These are phyloP conservation scores for Pteronotus mesoamericanus DNA, from an alignment of 2,797 vertebrate genomes.

Conservation along the genomic window DNA sequence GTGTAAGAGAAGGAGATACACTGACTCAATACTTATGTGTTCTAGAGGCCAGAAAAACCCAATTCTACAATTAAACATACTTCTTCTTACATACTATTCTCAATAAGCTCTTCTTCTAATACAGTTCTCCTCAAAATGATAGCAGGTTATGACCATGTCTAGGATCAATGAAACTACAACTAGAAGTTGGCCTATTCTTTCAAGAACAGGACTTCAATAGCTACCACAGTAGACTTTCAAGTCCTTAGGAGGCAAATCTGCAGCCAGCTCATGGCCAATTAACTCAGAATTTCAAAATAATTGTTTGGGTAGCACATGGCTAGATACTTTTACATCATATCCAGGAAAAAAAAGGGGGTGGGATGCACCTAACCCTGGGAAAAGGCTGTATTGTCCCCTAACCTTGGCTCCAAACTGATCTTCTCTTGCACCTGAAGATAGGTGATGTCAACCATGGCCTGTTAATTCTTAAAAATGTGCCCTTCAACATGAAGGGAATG, in stretches of 20 bases:
- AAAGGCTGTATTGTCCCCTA: neutral
- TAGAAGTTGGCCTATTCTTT: neutral
- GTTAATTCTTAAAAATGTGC: neutral
- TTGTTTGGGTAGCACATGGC: neutral
- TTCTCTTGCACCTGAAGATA: neutral
- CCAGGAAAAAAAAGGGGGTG: rapidly evolving
- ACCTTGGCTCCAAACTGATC: neutral
- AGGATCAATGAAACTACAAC: neutral
- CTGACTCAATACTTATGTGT: neutral
- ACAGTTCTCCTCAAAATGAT: neutral
- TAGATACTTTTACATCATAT: neutral
- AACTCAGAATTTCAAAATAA: neutral
- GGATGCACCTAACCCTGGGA: neutral
- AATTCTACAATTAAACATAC: neutral
- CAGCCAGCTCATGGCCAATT: neutral
- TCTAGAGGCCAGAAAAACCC: neutral
- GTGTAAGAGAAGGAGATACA: neutral
- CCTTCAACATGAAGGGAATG: neutral
- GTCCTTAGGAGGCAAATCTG: neutral
- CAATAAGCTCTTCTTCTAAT: neutral
- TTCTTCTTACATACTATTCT: neutral
- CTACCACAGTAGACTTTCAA: neutral
- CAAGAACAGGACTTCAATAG: neutral
- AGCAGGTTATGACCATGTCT: neutral
- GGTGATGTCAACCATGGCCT: neutral